These are phyloP conservation scores for Anthopleura xanthogrammica DNA, from an alignment of 92 coral and sea anemone genomes.

Conservation along the genomic window DNA sequence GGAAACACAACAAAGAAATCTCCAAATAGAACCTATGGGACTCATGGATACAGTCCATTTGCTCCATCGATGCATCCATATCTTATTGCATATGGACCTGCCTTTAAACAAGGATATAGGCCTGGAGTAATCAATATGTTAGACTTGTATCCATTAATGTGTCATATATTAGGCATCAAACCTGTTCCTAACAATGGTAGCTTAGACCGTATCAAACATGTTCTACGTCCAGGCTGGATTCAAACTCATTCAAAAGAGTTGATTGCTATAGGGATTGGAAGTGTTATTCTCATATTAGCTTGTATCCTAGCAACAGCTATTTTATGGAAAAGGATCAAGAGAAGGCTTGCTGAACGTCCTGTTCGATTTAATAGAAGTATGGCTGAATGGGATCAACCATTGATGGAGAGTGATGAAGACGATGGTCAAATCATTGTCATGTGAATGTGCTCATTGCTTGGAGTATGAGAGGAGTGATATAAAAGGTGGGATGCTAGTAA, in stretches of 20 bases:
- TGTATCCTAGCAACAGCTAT: neutral
- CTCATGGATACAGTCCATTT: conserved; percentile 56
- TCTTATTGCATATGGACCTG: conserved; percentile 72
- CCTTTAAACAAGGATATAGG: conserved; percentile 53
- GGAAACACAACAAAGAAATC: neutral
- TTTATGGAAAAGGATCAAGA: neutral
- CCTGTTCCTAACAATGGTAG: conserved; percentile 68
- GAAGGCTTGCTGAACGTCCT: neutral
- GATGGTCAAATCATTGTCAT: too few relatives aligned
- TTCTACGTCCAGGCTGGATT: conserved; percentile 30
- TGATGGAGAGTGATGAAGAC: conserved; percentile 30
- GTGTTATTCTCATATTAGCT: neutral
- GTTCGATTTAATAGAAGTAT: neutral
- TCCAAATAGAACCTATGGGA: conserved; percentile 34
- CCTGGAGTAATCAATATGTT: conserved; percentile 48
- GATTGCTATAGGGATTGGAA: neutral
- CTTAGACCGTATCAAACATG: conserved; percentile 46
- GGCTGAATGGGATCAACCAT: conserved; percentile 22
- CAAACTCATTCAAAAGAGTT: neutral
- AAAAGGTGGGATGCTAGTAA: too few relatives aligned
- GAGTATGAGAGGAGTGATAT: too few relatives aligned
- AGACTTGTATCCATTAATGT: conserved; percentile 66
- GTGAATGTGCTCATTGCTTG: too few relatives aligned
- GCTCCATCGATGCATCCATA: conserved; percentile 57
- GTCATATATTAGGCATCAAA: conserved; percentile 57